Evolutionary conservation across 2,797 vertebrate species (phyloP).

Genomic region (Acanthurus leucopareius): DNA sequence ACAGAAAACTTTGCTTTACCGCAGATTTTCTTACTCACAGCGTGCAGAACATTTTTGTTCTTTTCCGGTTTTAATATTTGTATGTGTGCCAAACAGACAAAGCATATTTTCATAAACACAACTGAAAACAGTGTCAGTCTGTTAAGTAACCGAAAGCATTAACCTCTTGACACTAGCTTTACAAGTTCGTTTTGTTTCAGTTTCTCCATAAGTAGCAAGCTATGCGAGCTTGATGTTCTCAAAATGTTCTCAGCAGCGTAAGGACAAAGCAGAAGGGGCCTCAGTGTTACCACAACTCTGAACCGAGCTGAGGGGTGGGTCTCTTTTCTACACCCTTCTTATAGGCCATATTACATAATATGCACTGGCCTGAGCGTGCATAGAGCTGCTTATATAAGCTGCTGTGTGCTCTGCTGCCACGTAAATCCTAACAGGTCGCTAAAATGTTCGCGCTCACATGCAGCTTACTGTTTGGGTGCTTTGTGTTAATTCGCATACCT

Average conservation of each 20-base stretch:
- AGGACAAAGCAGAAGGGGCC: conserved; percentile 3
- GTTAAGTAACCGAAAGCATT: too few relatives aligned
- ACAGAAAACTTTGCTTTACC: background rate
- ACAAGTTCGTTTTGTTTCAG: background rate
- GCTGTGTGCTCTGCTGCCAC: conserved; percentile 57
- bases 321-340: conserved; percentile 35
- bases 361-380: conserved; percentile 39
- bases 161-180: too few relatives aligned
- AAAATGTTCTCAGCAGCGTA: conserved; percentile 15
- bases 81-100: too few relatives aligned
- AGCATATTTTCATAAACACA: too few relatives aligned
- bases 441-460: conserved; percentile 29
- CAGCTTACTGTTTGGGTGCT: conserved; percentile 29
- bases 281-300: background rate
- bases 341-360: conserved; percentile 75
- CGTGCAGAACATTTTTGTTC: too few relatives aligned
- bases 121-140: background rate
- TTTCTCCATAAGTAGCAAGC: background rate
- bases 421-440: conserved; percentile 55
- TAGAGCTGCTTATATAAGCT: conserved; percentile 80
- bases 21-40: background rate
- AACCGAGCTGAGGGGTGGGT: conserved; percentile 32
- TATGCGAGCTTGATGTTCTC: background rate
- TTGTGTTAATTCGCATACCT: conserved; percentile 16
- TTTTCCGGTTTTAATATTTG: too few relatives aligned